Conservation (phyloP, 2,888 invertebrate genomes). For the Sphinx pinastri region DNA sequence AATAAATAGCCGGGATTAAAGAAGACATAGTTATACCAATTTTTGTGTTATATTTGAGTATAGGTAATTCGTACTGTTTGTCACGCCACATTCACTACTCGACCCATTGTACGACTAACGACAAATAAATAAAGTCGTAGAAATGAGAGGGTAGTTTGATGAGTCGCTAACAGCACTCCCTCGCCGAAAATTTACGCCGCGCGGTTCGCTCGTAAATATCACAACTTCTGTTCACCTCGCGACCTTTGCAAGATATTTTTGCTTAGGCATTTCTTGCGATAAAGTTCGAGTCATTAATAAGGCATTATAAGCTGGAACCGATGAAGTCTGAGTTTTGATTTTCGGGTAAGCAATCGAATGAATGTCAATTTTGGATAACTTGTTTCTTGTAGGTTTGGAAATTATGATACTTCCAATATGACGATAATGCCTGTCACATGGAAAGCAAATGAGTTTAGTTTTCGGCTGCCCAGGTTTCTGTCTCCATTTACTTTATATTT, state of each 20-base stretch:
- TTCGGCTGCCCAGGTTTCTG: too few species aligned
- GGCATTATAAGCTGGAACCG: too few species aligned
- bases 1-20: too few species aligned
- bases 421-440: too few species aligned
- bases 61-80: too few species aligned
- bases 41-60: too few species aligned
- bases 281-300: background rate
- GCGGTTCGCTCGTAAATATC: slow-evolving; percentile 37
- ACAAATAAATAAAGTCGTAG: slow-evolving; percentile 29
- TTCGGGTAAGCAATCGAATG: background rate
- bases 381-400: too few species aligned
- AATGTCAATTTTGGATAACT: too few species aligned
- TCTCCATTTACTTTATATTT: too few species aligned
- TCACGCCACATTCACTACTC: background rate
- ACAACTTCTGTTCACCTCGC: slow-evolving; percentile 37
- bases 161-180: slow-evolving; percentile 30
- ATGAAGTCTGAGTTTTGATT: background rate
- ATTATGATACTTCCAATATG: too few species aligned
- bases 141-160: slow-evolving; percentile 27
- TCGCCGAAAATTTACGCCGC: slow-evolving; percentile 25
- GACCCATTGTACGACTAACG: slow-evolving; percentile 23
- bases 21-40: too few species aligned
- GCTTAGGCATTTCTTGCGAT: background rate
- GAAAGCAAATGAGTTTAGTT: too few species aligned
- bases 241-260: slow-evolving; percentile 24